Evolutionary conservation across 2,113 vertebrate species (phyloP).

Genomic region (Odontophorus gujanensis): DNA sequence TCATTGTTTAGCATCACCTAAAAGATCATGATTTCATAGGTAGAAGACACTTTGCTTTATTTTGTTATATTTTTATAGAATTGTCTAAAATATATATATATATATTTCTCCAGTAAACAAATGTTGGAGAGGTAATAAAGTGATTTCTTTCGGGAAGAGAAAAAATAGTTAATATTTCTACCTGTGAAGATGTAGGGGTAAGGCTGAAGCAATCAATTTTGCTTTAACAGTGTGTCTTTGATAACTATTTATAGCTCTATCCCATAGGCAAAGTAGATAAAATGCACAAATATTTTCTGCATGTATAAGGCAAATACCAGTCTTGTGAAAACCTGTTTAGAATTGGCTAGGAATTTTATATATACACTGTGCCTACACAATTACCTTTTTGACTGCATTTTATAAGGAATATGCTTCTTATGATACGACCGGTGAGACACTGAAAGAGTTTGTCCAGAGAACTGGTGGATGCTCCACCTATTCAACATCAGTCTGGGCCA

Average conservation of each 20-base stretch:
- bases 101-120: neutral
- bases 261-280: neutral
- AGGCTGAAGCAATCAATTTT: neutral
- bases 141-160: neutral
- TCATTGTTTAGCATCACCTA: neutral
- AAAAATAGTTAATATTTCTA: neutral
- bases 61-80: neutral
- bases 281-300: neutral
- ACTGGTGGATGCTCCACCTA: no score
- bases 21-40: neutral
- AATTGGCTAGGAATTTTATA: neutral
- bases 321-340: constrained; percentile 43
- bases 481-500: no score
- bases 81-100: no score
- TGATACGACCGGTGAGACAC: no score
- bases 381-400: constrained; percentile 14
- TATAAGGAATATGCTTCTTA: neutral
- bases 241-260: constrained; percentile 27
- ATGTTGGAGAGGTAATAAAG: neutral
- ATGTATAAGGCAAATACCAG: neutral
- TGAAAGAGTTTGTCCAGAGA: no score
- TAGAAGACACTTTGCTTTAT: neutral
- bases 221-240: neutral
- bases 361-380: neutral
- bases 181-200: neutral